These are phyloP conservation scores for Plagodis dolabraria DNA, from an alignment of 2,888 invertebrate species.

Conservation along the genomic window DNA sequence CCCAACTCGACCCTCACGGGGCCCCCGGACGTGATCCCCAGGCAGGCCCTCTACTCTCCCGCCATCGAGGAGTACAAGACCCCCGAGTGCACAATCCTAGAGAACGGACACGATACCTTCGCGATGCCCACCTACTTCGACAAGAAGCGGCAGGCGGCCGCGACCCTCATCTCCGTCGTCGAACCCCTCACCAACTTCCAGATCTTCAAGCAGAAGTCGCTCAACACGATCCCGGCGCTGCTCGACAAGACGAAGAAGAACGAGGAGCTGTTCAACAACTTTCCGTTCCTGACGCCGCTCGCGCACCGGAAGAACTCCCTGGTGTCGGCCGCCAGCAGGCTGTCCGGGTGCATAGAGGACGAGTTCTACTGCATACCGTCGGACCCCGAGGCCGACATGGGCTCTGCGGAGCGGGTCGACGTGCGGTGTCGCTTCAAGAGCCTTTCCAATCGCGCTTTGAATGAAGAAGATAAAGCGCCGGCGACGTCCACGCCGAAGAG, in stretches of 20 bases:
- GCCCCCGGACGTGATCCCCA: slow-evolving; percentile 70
- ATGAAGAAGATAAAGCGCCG: slow-evolving; percentile 42
- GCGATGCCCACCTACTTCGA: slow-evolving; percentile 81
- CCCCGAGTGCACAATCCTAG: slow-evolving; percentile 56
- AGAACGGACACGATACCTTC: slow-evolving; percentile 56
- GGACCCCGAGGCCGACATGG: slow-evolving; percentile 58
- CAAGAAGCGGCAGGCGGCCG: slow-evolving; percentile 64
- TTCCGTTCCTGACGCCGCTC: slow-evolving; percentile 85
- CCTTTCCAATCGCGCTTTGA: slow-evolving; percentile 57
- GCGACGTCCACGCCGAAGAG: slow-evolving; percentile 65
- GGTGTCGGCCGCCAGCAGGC: slow-evolving; percentile 60
- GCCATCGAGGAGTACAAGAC: slow-evolving; percentile 61
- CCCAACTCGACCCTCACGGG: slow-evolving; percentile 64
- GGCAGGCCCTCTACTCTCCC: slow-evolving; percentile 54
- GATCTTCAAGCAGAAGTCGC: slow-evolving; percentile 77
- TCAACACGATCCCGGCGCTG: slow-evolving; percentile 75
- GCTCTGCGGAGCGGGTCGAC: slow-evolving; percentile 56
- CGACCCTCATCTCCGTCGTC: slow-evolving; percentile 60
- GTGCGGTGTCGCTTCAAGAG: slow-evolving; percentile 61
- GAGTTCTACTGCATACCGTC: slow-evolving; percentile 77
- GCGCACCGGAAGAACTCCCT: slow-evolving; percentile 80
- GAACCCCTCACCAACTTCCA: slow-evolving; percentile 77
- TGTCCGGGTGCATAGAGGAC: slow-evolving; percentile 76
- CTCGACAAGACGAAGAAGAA: slow-evolving; percentile 61
- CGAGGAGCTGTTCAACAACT: slow-evolving; percentile 82